Conservation (phyloP, 2,797 vertebrate species). For the Crocodylus rhombifer region DNA sequence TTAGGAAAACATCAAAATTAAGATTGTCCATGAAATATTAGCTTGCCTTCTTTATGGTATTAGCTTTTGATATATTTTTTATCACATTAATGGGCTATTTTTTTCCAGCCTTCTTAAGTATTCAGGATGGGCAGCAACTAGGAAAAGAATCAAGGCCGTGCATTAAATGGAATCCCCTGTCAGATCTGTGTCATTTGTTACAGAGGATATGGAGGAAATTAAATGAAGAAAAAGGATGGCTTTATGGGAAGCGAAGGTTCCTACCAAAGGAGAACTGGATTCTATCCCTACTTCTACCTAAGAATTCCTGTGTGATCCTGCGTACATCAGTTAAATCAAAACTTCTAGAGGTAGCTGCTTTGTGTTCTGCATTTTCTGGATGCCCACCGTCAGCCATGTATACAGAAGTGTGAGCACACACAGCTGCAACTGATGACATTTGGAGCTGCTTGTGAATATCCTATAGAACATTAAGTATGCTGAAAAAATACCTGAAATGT, state of each 20-base stretch:
- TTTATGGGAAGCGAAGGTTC: background rate
- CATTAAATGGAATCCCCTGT: background rate
- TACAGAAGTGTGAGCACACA: background rate
- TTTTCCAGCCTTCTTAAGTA: background rate
- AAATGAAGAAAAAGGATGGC: background rate
- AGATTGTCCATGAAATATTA: background rate
- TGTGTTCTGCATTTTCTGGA: background rate
- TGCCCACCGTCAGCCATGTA: background rate
- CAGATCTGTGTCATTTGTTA: fast-evolving
- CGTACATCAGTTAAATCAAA: background rate
- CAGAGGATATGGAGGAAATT: fast-evolving
- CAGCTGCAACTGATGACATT: background rate
- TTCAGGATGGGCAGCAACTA: background rate
- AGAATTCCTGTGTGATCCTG: background rate
- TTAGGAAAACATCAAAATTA: background rate
- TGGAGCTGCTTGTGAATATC: background rate
- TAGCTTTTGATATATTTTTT: background rate
- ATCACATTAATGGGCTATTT: no score
- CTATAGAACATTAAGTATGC: background rate
- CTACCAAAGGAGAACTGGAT: background rate
- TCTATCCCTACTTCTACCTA: background rate
- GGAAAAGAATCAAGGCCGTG: background rate
- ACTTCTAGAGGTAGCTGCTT: background rate
- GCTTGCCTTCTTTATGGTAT: background rate
- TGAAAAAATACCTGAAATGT: background rate